Evolutionary conservation across 2,888 invertebrate species (phyloP).

Genomic region (Nebria brevicollis): DNA sequence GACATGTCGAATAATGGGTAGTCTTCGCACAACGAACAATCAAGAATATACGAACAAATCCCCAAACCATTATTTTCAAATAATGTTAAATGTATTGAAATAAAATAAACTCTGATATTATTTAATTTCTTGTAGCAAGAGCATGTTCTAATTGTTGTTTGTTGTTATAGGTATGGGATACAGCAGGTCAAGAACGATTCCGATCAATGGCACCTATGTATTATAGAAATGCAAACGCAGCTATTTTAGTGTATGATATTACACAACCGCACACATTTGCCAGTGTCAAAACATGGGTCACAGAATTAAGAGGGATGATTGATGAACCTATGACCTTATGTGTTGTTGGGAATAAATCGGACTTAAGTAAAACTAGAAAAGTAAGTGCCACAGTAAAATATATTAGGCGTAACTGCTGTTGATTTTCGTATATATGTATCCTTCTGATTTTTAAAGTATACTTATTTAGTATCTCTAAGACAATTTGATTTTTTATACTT

Average conservation of each 20-base stretch:
- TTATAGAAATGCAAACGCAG: slow-evolving; percentile 91
- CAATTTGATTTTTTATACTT: no score
- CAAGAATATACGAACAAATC: no score
- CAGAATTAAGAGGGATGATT: slow-evolving; percentile 80
- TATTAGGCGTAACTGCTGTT: background rate
- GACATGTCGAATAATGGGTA: no score
- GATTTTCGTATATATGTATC: background rate
- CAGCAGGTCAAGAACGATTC: slow-evolving; percentile 88
- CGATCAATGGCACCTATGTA: slow-evolving; percentile 95
- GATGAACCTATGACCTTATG: slow-evolving; percentile 82
- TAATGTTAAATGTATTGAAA: no score
- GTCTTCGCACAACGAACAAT: no score
- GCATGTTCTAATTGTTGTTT: slow-evolving; percentile 49
- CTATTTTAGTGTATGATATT: slow-evolving; percentile 87
- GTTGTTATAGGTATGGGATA: slow-evolving; percentile 82
- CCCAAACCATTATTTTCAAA: no score
- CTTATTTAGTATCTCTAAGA: no score
- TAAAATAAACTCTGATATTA: no score
- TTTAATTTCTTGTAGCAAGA: no score
- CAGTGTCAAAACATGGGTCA: slow-evolving; percentile 87
- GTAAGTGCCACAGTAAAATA: slow-evolving; percentile 61
- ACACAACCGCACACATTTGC: slow-evolving; percentile 79
- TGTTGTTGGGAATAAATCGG: slow-evolving; percentile 88
- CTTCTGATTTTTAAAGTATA: background rate
- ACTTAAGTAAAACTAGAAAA: slow-evolving; percentile 73